These are phyloP conservation scores for Eumacrocentrus americanus DNA, from an alignment of 2,888 invertebrate genomes.

Conservation along the genomic window DNA sequence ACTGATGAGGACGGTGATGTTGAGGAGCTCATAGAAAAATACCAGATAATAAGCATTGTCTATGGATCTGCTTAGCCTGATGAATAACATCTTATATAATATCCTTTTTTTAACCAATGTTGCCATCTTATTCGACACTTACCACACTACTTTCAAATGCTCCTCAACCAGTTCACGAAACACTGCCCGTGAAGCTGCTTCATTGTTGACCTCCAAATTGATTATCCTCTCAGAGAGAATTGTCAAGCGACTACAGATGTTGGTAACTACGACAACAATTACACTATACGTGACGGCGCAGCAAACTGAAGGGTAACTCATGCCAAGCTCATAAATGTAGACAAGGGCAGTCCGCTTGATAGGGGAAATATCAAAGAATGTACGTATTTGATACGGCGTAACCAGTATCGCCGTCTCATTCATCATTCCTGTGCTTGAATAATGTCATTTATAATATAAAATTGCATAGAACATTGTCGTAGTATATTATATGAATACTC, in stretches of 20 bases:
- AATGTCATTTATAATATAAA: neutral
- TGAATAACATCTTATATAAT: too few relatives aligned
- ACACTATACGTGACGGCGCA: neutral
- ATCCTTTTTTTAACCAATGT: too few relatives aligned
- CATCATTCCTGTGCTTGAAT: neutral
- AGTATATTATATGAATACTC: too few relatives aligned
- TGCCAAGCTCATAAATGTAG: neutral
- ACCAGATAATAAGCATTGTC: conserved; percentile 23
- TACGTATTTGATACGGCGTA: neutral
- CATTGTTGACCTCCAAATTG: conserved; percentile 4
- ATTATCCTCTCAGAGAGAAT: conserved; percentile 11
- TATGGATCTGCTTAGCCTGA: too few relatives aligned
- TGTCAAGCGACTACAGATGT: neutral
- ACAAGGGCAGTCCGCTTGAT: neutral
- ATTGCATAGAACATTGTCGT: too few relatives aligned
- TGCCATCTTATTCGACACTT: too few relatives aligned
- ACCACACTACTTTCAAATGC: conserved; percentile 25
- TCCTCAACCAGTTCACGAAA: conserved; percentile 21
- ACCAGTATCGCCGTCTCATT: neutral
- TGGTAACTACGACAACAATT: neutral
- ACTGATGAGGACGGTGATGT: conserved; percentile 25
- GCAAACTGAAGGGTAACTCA: neutral
- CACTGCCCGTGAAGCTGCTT: neutral
- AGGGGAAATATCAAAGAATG: conserved; percentile 1
- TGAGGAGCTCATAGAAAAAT: conserved; percentile 29